Evolutionary conservation across 1,140 invertebrate species (phyloP), one percentile per base, ranked within the genome.

Genomic region (Drosophila serrata): DNA sequence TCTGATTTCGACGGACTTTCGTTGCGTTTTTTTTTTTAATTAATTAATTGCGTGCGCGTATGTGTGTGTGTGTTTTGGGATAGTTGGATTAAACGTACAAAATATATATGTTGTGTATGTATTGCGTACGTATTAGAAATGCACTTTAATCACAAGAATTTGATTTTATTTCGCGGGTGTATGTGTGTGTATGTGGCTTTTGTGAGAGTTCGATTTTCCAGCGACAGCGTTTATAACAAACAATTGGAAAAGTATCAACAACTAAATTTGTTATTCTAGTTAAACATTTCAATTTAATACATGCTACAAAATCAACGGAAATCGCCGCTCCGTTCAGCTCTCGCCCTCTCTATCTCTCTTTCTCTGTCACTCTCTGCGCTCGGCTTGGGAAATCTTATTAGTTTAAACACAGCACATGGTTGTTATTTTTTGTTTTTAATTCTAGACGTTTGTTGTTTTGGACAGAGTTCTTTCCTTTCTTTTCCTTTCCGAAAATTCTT

Each of bases 121-220:
- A 22, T 55, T 55, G 40, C 73, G 74, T 87, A 85, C 79, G 75
- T 91, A 69, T 82, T 91, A 88, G 88, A 91, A 91, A 91, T 91
- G 88, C 88, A 91, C 88, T 91, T 91, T 91, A 91, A 91, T 91
- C 88, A 91, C 88, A 91, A 91, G 81, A 91, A 88, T 88, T 91
- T 70, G 79, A 84, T 81, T 87, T 91, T 68, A 82, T 53, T 79
- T 73, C 60, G 69, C 60, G 79, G 64, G 48, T 84, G 63, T 75
- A n/a, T 33, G 31, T 33, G 9, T 33, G 33, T 33, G 31, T 33
- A 11, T 12, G 33, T 33, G 2, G 24, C 2, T 53, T 61, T 72
- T 65, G 70, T 67, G 60, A 56, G 48, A 69, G 33, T 69, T 69
- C 31, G 58, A 56, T 60, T 68, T 69, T 63, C 55, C 64, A 78